A percentile compares a stretch with the other conserved stretches of the same genome.
Conservation (phyloP, 2,888 invertebrate genomes). For the Apoda limacodes region DNA sequence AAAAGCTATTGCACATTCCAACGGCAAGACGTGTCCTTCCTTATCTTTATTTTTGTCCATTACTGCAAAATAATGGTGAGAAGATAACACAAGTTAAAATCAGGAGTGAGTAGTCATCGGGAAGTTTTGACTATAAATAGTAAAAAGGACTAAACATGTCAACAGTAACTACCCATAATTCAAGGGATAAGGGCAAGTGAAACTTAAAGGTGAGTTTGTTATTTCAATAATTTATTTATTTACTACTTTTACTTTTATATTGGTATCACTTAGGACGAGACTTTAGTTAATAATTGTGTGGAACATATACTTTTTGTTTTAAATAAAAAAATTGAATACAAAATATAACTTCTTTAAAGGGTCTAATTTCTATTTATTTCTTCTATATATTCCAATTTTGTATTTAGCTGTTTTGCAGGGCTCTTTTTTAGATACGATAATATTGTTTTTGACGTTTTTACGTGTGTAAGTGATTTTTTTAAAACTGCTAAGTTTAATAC, state of each 20-base stretch:
- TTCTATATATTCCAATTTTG: too few relatives aligned
- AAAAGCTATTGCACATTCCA: constrained; percentile 33
- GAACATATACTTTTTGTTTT: too few relatives aligned
- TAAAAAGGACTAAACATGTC: constrained; percentile 16
- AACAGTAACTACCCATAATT: constrained; percentile 28
- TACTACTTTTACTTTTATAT: too few relatives aligned
- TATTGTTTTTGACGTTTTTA: background rate
- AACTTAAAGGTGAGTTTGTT: constrained; percentile 34
- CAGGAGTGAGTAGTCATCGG: constrained; percentile 23
- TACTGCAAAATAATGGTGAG: constrained; percentile 42
- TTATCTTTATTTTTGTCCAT: constrained; percentile 25
- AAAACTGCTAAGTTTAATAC: background rate
- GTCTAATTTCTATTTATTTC: too few relatives aligned
- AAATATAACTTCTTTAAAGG: too few relatives aligned
- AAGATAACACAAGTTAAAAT: constrained; percentile 34
- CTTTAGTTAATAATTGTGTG: too few relatives aligned
- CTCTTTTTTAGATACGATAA: constrained; percentile 2
- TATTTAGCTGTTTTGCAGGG: constrained; percentile 3
- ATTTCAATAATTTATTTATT: too few relatives aligned
- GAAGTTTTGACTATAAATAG: constrained; percentile 37
- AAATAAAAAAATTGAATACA: too few relatives aligned
- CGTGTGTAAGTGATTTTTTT: too few relatives aligned
- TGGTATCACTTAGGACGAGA: too few relatives aligned
- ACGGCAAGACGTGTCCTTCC: constrained; percentile 43
- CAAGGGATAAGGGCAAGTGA: constrained; percentile 14